Evolutionary conservation across 2,113 vertebrate species (phyloP).

Genomic region (Genyomyrus donnyi): DNA sequence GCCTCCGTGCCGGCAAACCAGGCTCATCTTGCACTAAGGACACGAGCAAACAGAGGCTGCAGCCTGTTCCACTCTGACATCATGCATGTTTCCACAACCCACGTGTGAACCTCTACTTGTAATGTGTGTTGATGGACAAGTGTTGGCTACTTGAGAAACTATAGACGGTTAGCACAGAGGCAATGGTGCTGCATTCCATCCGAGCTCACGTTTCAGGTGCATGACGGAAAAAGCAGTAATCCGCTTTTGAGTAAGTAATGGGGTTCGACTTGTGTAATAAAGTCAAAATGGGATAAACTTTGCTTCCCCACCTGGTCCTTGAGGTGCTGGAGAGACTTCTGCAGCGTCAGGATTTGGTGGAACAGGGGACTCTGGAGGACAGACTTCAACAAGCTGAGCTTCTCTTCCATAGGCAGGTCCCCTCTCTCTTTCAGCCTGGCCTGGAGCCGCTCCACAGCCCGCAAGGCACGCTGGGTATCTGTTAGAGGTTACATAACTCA

Average conservation of each 20-base stretch:
- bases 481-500: slow-evolving; percentile 48
- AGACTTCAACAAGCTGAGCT: slow-evolving; percentile 78
- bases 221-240: not conserved
- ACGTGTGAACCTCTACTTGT: not conserved
- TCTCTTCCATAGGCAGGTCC: slow-evolving; percentile 80
- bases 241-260: not conserved
- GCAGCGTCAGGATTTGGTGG: slow-evolving; percentile 85
- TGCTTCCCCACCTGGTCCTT: slow-evolving; percentile 75
- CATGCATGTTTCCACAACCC: not conserved
- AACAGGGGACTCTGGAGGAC: slow-evolving; percentile 97
- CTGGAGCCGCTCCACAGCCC: slow-evolving; percentile 90
- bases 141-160: not conserved
- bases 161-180: not conserved
- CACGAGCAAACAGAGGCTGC: not conserved
- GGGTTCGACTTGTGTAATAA: not conserved
- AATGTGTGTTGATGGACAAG: not conserved
- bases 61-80: slow-evolving; percentile 24
- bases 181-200: not conserved
- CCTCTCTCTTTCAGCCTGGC: slow-evolving; percentile 83
- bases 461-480: slow-evolving; percentile 87
- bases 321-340: slow-evolving; percentile 83
- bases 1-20: slow-evolving; percentile 35
- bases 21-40: slow-evolving; percentile 32
- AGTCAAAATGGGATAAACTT: not conserved
- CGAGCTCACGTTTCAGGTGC: not conserved